Evolutionary conservation across 2,797 vertebrate genomes (phyloP).

Genomic region (Pitangus sulphuratus): DNA sequence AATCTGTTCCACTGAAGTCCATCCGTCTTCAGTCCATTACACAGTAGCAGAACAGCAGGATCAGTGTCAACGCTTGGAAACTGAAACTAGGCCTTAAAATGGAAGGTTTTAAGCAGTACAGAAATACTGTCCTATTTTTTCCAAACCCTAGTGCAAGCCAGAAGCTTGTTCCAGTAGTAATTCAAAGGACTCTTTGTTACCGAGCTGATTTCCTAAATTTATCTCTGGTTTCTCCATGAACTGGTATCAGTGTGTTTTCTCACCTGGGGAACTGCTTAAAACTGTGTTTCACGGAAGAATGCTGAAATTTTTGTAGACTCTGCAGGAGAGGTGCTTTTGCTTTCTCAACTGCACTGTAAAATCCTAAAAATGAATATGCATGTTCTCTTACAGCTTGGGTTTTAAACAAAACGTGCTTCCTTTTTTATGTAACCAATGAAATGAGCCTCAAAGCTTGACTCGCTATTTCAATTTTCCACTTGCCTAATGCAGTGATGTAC

Average conservation of each 20-base stretch:
- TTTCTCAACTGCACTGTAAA: slow-evolving; percentile 21
- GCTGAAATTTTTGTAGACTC: background rate
- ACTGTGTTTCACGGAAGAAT: background rate
- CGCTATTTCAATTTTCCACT: background rate
- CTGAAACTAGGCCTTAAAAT: slow-evolving; percentile 56
- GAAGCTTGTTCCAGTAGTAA: slow-evolving; percentile 17
- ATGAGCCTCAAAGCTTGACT: background rate
- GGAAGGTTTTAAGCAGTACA: background rate
- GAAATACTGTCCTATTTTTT: background rate
- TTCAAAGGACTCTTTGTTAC: slow-evolving; percentile 59
- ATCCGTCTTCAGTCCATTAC: slow-evolving; percentile 19
- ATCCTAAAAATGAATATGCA: background rate
- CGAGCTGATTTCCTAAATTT: background rate
- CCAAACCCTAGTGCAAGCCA: slow-evolving; percentile 9
- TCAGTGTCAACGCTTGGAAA: slow-evolving; percentile 60
- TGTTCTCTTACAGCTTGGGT: background rate
- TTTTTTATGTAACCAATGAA: background rate
- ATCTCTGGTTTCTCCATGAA: background rate
- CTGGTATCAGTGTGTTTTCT: background rate
- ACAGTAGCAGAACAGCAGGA: slow-evolving; percentile 50
- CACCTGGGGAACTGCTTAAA: background rate
- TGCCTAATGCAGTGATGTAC: background rate
- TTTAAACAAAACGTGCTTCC: background rate
- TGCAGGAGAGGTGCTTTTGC: slow-evolving; percentile 15
- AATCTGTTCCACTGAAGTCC: slow-evolving; percentile 44